Conservation (phyloP, 2,888 invertebrate species). For the Callosobruchus maculatus region DNA sequence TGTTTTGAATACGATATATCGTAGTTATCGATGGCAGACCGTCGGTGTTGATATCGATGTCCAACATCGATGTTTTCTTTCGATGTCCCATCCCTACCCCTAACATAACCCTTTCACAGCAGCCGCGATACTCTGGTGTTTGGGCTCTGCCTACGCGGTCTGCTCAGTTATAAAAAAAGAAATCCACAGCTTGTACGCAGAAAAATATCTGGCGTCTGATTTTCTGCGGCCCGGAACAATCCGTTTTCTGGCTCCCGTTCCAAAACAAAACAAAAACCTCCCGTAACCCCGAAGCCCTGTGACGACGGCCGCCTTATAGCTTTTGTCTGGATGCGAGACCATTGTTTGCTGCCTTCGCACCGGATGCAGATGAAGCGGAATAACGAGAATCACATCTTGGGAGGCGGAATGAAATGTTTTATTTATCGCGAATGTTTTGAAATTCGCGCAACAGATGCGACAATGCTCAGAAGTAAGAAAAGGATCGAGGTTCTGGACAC, state of each 20-base stretch:
- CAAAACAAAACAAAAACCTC: background rate
- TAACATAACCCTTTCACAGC: no score
- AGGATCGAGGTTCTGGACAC: background rate
- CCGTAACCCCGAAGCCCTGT: background rate
- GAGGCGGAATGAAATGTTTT: background rate
- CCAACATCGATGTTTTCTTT: no score
- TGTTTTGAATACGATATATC: no score
- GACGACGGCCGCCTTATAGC: background rate
- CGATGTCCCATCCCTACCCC: no score
- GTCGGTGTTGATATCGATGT: no score
- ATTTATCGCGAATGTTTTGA: background rate
- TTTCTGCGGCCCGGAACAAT: background rate
- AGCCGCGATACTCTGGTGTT: no score
- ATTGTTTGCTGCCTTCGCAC: background rate
- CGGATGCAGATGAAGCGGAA: background rate
- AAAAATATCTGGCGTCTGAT: no score
- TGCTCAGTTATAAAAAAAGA: no score
- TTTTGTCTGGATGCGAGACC: background rate
- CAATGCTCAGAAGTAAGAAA: background rate
- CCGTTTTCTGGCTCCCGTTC: background rate
- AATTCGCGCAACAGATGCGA: background rate
- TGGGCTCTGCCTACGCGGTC: no score
- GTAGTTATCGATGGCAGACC: no score
- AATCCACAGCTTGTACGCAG: no score
- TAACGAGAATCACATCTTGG: background rate